These are phyloP conservation scores for Tribolium castaneum DNA, from an alignment of 1,140 invertebrate species.

Conservation along the genomic window DNA sequence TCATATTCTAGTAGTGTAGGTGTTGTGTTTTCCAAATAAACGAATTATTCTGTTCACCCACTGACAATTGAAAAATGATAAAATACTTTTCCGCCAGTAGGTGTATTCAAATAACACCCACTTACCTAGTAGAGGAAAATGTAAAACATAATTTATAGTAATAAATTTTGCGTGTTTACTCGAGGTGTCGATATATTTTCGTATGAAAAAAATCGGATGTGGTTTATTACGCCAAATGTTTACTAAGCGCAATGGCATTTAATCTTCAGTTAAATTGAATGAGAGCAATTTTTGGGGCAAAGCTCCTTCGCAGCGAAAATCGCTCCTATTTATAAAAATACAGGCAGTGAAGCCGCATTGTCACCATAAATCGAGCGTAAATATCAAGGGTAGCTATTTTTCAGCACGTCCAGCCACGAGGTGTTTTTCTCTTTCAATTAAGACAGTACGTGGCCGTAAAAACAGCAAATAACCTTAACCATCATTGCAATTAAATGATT, in stretches of 20 bases:
- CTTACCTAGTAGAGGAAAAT: background rate
- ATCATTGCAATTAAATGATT: conserved; percentile 49
- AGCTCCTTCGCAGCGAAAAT: background rate
- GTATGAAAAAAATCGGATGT: background rate
- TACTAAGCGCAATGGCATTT: background rate
- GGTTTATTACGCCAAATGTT: conserved; percentile 5
- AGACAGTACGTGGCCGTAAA: conserved; percentile 11
- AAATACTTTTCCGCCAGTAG: conserved; percentile 10
- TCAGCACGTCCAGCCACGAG: background rate
- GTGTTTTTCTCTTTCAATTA: conserved; percentile 2
- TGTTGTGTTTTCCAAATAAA: conserved; percentile 9
- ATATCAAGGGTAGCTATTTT: conserved; percentile 43
- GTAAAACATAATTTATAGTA: conserved; percentile 3
- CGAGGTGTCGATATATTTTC: conserved; percentile 7
- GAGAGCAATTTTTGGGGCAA: background rate
- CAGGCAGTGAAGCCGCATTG: conserved; percentile 24
- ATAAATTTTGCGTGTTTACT: conserved; percentile 52
- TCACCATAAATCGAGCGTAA: conserved; percentile 26
- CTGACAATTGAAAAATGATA: conserved; percentile 23
- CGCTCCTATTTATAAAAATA: conserved; percentile 33
- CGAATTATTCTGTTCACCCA: conserved; percentile 6
- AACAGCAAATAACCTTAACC: conserved; percentile 13
- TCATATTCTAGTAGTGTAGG: background rate
- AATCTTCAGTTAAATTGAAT: too few relatives aligned
- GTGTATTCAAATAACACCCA: conserved; percentile 7